Base-by-base conservation (phyloP, 2,888 invertebrate species). In the Apodemia duryi region DNA sequence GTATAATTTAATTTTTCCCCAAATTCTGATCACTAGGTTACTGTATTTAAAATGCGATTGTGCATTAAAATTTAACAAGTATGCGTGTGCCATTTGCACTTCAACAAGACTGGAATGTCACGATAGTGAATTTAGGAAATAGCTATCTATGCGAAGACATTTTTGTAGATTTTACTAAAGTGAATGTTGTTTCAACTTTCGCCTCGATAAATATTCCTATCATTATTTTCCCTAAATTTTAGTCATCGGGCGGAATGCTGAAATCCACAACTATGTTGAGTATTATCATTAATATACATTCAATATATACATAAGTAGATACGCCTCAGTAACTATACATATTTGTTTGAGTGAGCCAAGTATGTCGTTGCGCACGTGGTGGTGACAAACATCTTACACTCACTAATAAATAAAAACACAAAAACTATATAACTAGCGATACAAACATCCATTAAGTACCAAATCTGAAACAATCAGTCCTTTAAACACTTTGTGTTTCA, bases 211-310 rank as follows among this genome's bases (percentile, higher is more conserved):
- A 49, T 70, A 71, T 69, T 64, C 41, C 54, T 78, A 85, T 84
- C 83, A 84, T 81, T 83, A 61, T 75, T 86, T 86, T 79, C 88
- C 88, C 84, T 84, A 84, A 85, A 83, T 87, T 91, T 90, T 88
- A 90, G 91, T 91, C 92, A 86, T 90, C 90, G 91, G 91, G 91
- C 91, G 92, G 92, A 92, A 92, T 92, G 92, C 92, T 90, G 89
- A 91, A 88, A 91, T 91, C 92, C 92, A 91, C 91, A 92, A 92
- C 91, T 90, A 91, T 86, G 90, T 90, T 90, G 90, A 91, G 89
- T 91, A 89, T 90, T 88, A 84, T 84, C 81, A 87, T 83, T 73
- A 78, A 71, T 69, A 72, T 68, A 73, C 72, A 67, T 76, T 87
- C 88, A 86, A 90, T 90, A 91, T 88, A 90, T 90, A 91, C 88